Evolutionary conservation across 2,888 invertebrate species (phyloP), one percentile per base, ranked within the genome.

Genomic region (Sesamia inferens): DNA sequence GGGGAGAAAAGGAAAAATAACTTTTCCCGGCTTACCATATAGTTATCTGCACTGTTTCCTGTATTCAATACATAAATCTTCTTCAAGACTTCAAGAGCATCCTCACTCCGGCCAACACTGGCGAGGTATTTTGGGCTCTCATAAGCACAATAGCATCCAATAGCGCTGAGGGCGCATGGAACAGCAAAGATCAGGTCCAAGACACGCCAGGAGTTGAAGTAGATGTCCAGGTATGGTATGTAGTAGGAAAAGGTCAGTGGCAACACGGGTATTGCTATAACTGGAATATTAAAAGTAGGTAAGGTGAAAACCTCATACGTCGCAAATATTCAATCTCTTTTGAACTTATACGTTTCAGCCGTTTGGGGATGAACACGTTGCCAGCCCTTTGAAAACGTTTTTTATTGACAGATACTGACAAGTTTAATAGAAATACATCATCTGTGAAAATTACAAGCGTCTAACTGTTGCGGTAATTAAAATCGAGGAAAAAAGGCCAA

Each of bases 41-140:
- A 95, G 0, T 84, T 85, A 59, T 93, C 93, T 3, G 70, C 81
- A 31, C 82, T 84, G n/a, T 90, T 91, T 11, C 93, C 91, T 44
- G 88, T 90, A 71, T 96, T 96, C 8, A 93, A 88, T 0, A 81
- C 84, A 72, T 88, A 94, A 5, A 96, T 94, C 0, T 83, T 87
- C 69, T 85, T 91, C 76, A 96, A 77, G 0, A 93, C 89, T 14
- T 91, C 79, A 58, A 98, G 86, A 0, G 98, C 97, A 71, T 97
- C 94, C 0, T 96, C 93, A 4, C 93, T 88, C 3, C 88, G 95
- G 93, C 97, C 93, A 94, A 97, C 65, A 96, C 96, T 93, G 14
- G 98, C 93, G 63, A 97, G 93, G 87, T 97, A 98, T 89, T 98
- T 98, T 0, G 98, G 98, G 81, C 98, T 98, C 91, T 98, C 98